Evolutionary conservation across 2,113 vertebrate species (phyloP).

Genomic region (Chiloscyllium plagiosum): DNA sequence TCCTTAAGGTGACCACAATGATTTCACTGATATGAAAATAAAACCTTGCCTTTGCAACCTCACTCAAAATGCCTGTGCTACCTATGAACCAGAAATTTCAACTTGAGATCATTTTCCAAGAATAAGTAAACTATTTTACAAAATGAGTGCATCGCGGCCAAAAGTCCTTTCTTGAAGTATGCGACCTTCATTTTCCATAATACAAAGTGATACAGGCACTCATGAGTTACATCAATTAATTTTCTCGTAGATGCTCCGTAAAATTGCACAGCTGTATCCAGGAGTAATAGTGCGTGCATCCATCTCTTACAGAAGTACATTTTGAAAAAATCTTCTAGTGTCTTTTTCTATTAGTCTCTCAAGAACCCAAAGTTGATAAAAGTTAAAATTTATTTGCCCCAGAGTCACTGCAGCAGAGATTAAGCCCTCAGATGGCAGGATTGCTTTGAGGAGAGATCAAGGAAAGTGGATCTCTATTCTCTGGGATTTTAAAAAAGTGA

Average conservation of each 20-base stretch:
- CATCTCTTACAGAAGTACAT: not conserved
- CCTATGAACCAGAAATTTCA: not conserved
- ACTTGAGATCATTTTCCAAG: not conserved
- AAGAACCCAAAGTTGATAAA: not conserved
- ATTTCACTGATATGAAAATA: not conserved
- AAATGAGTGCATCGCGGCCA: not conserved
- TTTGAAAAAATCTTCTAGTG: not conserved
- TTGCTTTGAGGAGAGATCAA: too few relatives aligned
- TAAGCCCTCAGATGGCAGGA: too few relatives aligned
- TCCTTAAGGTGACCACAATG: not conserved
- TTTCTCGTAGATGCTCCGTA: too few relatives aligned
- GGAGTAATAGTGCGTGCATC: not conserved
- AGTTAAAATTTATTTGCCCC: too few relatives aligned
- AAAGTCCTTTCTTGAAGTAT: not conserved
- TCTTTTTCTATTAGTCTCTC: not conserved
- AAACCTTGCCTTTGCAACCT: not conserved
- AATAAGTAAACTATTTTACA: not conserved
- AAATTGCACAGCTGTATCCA: not conserved
- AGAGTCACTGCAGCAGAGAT: too few relatives aligned
- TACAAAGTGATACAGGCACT: not conserved
- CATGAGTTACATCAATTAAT: not conserved
- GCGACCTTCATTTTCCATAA: not conserved
- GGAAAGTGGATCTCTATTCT: too few relatives aligned
- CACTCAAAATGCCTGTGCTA: not conserved
- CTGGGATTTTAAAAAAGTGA: too few relatives aligned